Base-by-base conservation (phyloP, 1,140 invertebrate genomes). In the Oedothorax gibbosus region DNA sequence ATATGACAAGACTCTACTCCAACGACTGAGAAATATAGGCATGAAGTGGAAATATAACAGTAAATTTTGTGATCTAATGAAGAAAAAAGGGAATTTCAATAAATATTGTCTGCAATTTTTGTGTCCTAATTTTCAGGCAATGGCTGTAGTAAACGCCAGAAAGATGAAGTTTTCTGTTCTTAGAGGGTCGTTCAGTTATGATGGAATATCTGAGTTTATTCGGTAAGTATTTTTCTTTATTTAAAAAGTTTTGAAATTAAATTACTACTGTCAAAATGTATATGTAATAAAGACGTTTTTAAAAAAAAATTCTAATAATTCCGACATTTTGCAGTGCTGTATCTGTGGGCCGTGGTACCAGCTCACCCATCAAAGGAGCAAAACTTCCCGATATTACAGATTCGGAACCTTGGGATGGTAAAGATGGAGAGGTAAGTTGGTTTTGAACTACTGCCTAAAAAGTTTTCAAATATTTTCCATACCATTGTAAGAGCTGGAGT, bases 111-210 rank as follows among this genome's bases (percentile, higher is more conserved):
- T 60, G n/a, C 2, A 3, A n/a, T 69, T 80, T 56, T 7, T 68
- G 54, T 68, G 95, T 95, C 95, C 49, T 96, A 60, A 60, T 96
- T 89, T 95, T 96, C 64, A 87, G 86, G 98, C 98, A 12, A 94
- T 99, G 93, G 97, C 96, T 12, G 98, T 97, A 35, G 94, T 99
- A 51, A 99, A 99, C 91, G 93, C 94, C 10, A 97, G 98, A 90
- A 99, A 99, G 91, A 95, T 98, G 93, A 99, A 98, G 89, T 99
- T 96, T 91, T 96, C 97, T 0, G 92, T 97, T 4, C 91, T 99
- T 0, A 94, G 95, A 87, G 98, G 98, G 68, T 95, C 98, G 35
- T 99, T 99, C 91, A 98, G 96, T 8, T 93, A 95, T 87, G 94
- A 95, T 83, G 99, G 99, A 85, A 98, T 99, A 88, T 94, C 95